phyloP scores from a whole-genome alignment of 2,888 invertebrate species.

The Smittia sp. region DNA sequence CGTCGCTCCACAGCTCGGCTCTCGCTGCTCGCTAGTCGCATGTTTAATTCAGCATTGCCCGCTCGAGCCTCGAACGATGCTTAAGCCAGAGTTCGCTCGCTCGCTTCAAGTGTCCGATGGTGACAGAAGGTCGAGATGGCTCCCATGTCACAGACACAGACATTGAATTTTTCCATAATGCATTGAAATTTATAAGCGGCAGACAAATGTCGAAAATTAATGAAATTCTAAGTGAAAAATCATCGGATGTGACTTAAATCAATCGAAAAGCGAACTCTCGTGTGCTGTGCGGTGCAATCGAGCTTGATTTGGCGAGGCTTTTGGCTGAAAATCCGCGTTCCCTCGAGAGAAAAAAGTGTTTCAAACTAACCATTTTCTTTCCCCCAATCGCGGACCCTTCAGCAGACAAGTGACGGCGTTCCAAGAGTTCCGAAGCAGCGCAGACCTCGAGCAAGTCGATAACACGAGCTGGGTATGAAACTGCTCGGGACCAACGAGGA shows the following conservation, averaged over 20 bases:
- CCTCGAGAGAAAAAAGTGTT: background rate
- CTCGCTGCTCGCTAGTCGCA: background rate
- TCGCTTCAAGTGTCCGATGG: background rate
- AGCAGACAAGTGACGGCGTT: background rate
- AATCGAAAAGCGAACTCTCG: background rate
- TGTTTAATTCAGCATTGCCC: background rate
- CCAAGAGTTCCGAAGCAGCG: too few species aligned
- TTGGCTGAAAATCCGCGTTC: background rate
- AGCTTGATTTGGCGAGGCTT: background rate
- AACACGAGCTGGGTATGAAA: slow-evolving; percentile 60
- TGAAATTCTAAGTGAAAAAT: slow-evolving; percentile 38
- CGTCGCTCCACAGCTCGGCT: background rate
- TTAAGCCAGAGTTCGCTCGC: too few species aligned
- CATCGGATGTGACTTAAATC: background rate
- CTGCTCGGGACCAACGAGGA: slow-evolving; percentile 69
- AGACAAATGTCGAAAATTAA: slow-evolving; percentile 31
- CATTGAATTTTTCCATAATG: slow-evolving; percentile 34
- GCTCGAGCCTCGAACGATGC: too few species aligned
- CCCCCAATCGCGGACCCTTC: background rate
- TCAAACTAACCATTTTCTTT: background rate
- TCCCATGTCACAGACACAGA: slow-evolving; percentile 28
- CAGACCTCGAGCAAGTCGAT: background rate
- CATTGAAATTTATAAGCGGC: slow-evolving; percentile 30
- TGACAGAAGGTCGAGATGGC: background rate
- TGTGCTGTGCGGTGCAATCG: background rate